phyloP scores from a whole-genome alignment of 2,797 vertebrate species.

The Alectoris magna region DNA sequence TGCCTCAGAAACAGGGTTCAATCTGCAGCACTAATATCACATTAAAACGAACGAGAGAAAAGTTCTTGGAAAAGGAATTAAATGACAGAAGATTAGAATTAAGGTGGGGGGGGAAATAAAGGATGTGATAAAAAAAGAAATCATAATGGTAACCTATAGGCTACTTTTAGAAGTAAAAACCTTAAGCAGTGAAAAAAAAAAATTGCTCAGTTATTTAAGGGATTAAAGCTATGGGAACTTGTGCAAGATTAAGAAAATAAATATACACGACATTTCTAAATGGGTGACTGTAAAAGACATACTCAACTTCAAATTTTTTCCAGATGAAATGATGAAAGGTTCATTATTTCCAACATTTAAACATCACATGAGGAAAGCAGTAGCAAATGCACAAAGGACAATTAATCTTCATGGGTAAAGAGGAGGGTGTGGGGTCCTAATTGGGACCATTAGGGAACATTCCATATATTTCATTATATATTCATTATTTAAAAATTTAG shows the following conservation, averaged over 20 bases:
- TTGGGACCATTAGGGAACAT: not conserved
- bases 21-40: not conserved
- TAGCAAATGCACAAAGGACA: not conserved
- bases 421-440: not conserved
- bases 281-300: not conserved
- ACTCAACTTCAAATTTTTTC: not conserved
- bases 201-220: conserved; percentile 20
- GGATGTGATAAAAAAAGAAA: not conserved
- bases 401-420: not conserved
- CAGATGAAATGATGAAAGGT: not conserved
- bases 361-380: not conserved
- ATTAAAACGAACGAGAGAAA: not conserved
- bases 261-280: not conserved
- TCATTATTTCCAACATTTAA: not conserved
- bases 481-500: not conserved
- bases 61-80: not conserved
- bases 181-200: conserved; percentile 9
- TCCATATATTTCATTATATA: not conserved
- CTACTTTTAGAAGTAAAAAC: not conserved
- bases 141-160: not conserved
- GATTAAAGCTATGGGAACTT: not conserved
- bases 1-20: not conserved
- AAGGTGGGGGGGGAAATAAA: not conserved
- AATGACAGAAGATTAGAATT: not conserved
- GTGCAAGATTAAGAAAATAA: conserved; percentile 17